Conservation (phyloP, 2,888 invertebrate genomes). For the Pseudococcus longispinus region DNA sequence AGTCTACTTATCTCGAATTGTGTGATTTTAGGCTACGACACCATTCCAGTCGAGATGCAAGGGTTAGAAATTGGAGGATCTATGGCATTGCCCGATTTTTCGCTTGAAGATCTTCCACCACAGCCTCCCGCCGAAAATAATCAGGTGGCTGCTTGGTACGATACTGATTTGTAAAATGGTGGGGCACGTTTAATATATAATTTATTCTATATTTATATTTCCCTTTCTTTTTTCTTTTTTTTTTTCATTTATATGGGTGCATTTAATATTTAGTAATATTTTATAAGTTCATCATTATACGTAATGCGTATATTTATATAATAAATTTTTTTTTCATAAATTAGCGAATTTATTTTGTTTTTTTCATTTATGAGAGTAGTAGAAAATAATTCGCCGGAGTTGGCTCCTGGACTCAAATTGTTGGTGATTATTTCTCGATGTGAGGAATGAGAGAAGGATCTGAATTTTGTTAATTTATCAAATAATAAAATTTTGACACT, state of each 20-base stretch:
- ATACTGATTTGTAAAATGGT: conserved; percentile 82
- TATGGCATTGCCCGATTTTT: conserved; percentile 78
- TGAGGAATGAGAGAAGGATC: too few species aligned
- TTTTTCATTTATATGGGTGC: conserved; percentile 24
- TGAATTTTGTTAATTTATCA: too few species aligned
- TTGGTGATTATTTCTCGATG: too few species aligned
- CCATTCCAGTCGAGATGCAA: conserved; percentile 97
- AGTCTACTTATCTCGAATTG: not conserved
- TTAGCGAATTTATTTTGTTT: not conserved
- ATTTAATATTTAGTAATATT: conserved; percentile 7
- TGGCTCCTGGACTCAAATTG: too few species aligned
- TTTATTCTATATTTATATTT: conserved; percentile 5
- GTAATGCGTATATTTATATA: not conserved
- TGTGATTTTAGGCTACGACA: conserved; percentile 82
- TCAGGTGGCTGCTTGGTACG: conserved; percentile 96
- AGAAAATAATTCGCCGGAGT: too few species aligned
- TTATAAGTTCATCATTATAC: not conserved
- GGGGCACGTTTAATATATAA: not conserved
- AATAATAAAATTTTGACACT: too few species aligned
- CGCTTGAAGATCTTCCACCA: conserved; percentile 76
- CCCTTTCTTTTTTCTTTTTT: not conserved
- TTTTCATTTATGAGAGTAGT: not conserved
- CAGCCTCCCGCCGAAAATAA: conserved; percentile 88
- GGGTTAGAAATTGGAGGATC: conserved; percentile 84
- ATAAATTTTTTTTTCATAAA: not conserved